Base-by-base conservation (phyloP, 2,888 invertebrate species). In the Dioctria linearis region DNA sequence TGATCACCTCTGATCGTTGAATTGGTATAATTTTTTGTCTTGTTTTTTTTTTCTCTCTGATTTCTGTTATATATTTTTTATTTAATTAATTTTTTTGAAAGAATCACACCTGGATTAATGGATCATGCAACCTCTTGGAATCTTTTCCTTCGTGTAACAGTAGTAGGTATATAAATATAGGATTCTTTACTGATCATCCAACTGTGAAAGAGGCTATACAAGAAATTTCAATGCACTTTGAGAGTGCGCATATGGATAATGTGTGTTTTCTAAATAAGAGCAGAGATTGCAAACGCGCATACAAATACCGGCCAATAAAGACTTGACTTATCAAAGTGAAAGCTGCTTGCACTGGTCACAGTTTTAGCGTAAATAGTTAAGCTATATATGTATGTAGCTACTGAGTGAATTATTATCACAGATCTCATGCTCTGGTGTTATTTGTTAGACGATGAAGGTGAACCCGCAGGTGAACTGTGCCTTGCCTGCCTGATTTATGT, bases 81-180 rank as follows among this genome's bases (percentile, higher is more conserved):
- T 25, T 25, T 25, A 25, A 25, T 25, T 25, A 1, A 25, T 1
- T 51, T 73, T 54, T 57, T 54, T 51, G 8, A 54, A 4, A 49
- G 63, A 76, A 63, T 63, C 63, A 76, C 76, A 76, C 9, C 37
- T 63, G 39, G 6, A 6, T 39, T 76, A 76, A 76, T 63, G 43
- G 76, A 39, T 46, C 63, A 49, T 49, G 37, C 61, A 46, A 76
- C 46, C 9, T 63, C 63, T 25, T 63, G 63, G 37, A 37, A 46
- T 43, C 42, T 65, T 6, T 5, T 4, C 37, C 37, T 43, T 61
- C 25, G 25, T 25, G 2, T 25, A 25, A 39, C 5, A 37, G 6
- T 25, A 25, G 25, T 25, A 25, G 25, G 25, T 25, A 25, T 25
- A 25, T 25, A 25, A 25, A 25, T 25, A 25, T 25, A 25, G 25